Conservation (phyloP, 2,113 vertebrate genomes). For the Oryctolagus cuniculus region DNA sequence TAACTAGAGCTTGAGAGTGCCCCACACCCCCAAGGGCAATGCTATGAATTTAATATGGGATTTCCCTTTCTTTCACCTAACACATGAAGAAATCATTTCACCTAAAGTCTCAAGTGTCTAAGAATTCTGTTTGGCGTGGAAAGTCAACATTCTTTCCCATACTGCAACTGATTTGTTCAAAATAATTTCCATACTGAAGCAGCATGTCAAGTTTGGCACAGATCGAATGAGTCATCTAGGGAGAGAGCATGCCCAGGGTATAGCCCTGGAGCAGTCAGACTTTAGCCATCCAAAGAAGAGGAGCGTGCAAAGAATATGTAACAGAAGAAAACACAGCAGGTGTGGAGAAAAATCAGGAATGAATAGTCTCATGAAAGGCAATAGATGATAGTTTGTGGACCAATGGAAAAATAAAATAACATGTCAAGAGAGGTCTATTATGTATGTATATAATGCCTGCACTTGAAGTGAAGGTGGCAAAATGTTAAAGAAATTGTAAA, state of each 20-base stretch:
- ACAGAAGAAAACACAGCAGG: background rate
- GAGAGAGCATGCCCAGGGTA: background rate
- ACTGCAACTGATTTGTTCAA: background rate
- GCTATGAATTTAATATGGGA: background rate
- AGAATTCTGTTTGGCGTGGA: constrained; percentile 5
- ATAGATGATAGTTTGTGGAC: background rate
- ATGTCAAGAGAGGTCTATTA: background rate
- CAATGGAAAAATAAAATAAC: background rate
- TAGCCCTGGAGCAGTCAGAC: background rate
- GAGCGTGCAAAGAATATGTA: background rate
- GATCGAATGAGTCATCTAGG: background rate
- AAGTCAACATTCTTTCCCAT: background rate
- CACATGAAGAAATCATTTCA: background rate
- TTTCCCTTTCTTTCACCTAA: background rate
- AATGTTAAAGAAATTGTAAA: no score
- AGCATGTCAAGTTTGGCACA: background rate
- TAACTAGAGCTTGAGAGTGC: background rate
- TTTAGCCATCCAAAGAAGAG: background rate
- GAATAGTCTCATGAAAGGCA: background rate
- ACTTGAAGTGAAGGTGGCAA: no score
- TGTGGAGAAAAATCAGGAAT: background rate
- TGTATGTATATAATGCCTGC: no score
- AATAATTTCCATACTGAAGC: background rate
- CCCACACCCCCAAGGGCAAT: background rate
- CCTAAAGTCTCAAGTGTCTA: constrained; percentile 23